Base-by-base conservation (phyloP, 2,113 vertebrate species). In the Cathartes aura region DNA sequence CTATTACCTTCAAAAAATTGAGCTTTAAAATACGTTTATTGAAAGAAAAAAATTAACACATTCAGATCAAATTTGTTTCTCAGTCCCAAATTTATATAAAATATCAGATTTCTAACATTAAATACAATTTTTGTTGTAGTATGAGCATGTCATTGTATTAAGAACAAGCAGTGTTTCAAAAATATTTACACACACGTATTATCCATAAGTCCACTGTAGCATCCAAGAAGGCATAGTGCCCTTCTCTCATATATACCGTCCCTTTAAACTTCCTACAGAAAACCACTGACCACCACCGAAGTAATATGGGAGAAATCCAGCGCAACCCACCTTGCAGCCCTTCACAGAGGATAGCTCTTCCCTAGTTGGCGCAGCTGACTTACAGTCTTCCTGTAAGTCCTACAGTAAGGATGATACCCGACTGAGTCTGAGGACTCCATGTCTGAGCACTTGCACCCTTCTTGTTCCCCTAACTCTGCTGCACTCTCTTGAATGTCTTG, bases 381-480 rank as follows among this genome's bases (percentile, higher is more conserved):
- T 59, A 47, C 4, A 48, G 43, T 42, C 21, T 73, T 56, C 43
- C 55, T 74, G 4, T 20, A 52, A 91, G 34, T 58, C 60, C 24
- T 16, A 32, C 27, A 55, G 27, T 13, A 48, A 43, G 12, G 59
- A 32, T 0, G 1, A 34, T 7, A n/a, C 16, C 24, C 3, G 2
- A 1, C 11, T 14, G 30, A 63, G 24, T 36, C 47, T 59, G 20
- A 82, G 52, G 32, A 63, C 52, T 55, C 30, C n/a, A 16, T 1
- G 0, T 34, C 24, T 53, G 30, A 90, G 32, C 43, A 30, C 9
- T 48, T 55, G 47, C 34, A 32, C 12, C 15, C 27, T 71, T 48
- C 67, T 60, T 58, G 20, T 32, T 62, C 20, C 26, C 48, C 34
- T 75, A 29, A 53, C 34, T 71, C 56, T 79, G n/a, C 40, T 55